Conservation (phyloP, 2,888 invertebrate genomes). For the Eristalis intricaria region DNA sequence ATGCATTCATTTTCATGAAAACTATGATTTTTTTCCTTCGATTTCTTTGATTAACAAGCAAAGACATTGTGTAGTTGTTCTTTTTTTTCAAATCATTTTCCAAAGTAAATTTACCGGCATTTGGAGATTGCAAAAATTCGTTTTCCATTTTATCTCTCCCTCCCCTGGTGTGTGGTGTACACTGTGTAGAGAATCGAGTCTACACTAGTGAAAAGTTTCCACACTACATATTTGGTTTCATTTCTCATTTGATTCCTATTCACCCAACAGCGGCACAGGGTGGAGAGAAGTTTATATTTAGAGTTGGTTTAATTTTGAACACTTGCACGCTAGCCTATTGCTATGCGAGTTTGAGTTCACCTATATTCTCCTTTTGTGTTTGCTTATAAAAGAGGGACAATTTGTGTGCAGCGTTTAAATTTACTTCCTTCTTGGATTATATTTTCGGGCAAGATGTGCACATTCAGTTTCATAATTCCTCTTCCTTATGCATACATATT, state of each 20-base stretch:
- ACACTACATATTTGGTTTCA: slow-evolving; percentile 31
- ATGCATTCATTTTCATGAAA: neutral
- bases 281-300: slow-evolving; percentile 33
- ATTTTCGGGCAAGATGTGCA: too few species aligned
- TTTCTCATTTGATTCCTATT: slow-evolving; percentile 44
- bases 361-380: neutral
- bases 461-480: too few species aligned
- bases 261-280: slow-evolving; percentile 28
- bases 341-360: neutral
- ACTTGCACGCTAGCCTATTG: neutral
- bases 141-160: neutral
- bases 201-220: slow-evolving; percentile 14
- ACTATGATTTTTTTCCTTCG: neutral
- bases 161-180: neutral
- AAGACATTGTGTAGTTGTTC: neutral
- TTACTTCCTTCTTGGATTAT: too few species aligned
- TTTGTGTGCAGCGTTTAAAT: too few species aligned
- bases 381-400: neutral
- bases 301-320: slow-evolving; percentile 11
- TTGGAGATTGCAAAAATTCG: neutral
- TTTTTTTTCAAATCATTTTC: neutral
- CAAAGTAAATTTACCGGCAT: neutral
- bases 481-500: too few species aligned
- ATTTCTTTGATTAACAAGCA: neutral
- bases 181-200: neutral